Conservation (phyloP, 2,113 vertebrate species). For the Nannobrachium achirus region DNA sequence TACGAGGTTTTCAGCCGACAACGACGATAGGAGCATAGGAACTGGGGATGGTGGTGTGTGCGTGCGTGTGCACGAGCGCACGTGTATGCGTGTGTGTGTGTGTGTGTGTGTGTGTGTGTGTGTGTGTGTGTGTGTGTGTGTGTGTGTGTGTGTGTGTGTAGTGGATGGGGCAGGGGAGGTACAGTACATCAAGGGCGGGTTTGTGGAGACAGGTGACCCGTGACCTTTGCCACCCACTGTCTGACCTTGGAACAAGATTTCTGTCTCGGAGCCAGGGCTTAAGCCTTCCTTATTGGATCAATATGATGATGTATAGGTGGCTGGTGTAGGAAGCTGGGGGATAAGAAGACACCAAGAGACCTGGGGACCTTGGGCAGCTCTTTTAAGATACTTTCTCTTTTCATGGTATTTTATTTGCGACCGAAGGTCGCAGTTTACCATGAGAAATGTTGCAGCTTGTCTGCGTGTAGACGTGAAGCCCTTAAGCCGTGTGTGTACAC, state of each 20-base stretch:
- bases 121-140: neutral
- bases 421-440: too few species aligned
- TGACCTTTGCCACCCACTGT: conserved; percentile 53
- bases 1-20: too few species aligned
- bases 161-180: conserved; percentile 25
- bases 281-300: conserved; percentile 65
- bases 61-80: too few species aligned
- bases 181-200: conserved; percentile 67
- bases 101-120: conserved; percentile 2
- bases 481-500: too few species aligned
- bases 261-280: conserved; percentile 53
- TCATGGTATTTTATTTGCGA: neutral
- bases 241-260: conserved; percentile 68
- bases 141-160: neutral
- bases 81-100: conserved; percentile 1
- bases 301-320: conserved; percentile 73
- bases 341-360: conserved; percentile 58
- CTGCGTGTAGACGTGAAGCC: too few species aligned
- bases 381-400: conserved; percentile 36
- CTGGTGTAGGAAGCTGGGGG: conserved; percentile 39
- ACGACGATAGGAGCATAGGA: too few species aligned
- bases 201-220: conserved; percentile 63
- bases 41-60: conserved; percentile 6
- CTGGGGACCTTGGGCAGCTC: conserved; percentile 37
- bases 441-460: too few species aligned